Evolutionary conservation across 2,797 vertebrate species (phyloP), one percentile per base, ranked within the genome.

Genomic region (Peromyscus eremicus): DNA sequence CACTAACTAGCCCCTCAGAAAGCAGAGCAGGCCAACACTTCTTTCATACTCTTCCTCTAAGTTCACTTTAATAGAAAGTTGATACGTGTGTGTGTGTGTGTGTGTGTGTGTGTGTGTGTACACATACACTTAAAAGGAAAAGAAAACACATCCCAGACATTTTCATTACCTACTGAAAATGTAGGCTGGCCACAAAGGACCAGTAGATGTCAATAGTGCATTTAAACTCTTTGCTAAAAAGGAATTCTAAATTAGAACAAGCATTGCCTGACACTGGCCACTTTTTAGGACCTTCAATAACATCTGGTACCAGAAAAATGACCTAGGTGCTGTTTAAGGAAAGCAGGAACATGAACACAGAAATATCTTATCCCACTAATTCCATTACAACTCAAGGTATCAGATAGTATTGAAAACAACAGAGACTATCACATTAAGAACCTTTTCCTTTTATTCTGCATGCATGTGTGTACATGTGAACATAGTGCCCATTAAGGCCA

Each of bases 121-220:
- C 8, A 49, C 46, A 49, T 49, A 49, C 49, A 52, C 49, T 52
- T 52, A 52, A 83, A 83, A 91, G 1, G 66, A 62, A 66, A 62
- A 80, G 85, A 75, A 88, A 75, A 86, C 49, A 49, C 17, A 90
- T 40, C 4, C 64, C 32, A 43, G 12, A 76, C 46, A 11, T 92
- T 43, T 86, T 92, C 43, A 37, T 77, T 0, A 1, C 37, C 82
- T 52, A 27, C 55, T 86, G 25, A 29, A 95, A 84, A 40, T 62
- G 60, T 84, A 80, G 62, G 94, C 75, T 92, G 73, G 55, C 57
- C 55, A 37, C 4, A 17, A 87, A 27, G 49, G 11, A 49, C 62
- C 95, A 91, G 89, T 17, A 98, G 95, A 98, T 98, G 98, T 98
- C 98, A 98, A 96, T 81, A 97, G 94, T 98, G 97, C 97, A 97